phyloP scores from a whole-genome alignment of 2,113 vertebrate genomes.

The Columbina picui region DNA sequence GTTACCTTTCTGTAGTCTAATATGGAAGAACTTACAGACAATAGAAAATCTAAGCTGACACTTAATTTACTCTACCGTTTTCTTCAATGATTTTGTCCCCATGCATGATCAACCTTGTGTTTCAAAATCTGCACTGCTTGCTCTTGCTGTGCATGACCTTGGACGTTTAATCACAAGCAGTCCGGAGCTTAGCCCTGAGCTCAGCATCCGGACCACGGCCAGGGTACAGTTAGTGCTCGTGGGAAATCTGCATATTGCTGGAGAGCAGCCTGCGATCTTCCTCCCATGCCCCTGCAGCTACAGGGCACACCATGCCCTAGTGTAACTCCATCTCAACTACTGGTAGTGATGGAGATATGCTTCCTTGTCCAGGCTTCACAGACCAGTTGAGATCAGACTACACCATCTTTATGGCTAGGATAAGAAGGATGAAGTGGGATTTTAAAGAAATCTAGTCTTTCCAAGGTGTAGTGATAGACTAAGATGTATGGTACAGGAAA shows the following conservation, averaged over 20 bases:
- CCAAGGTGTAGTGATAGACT: background rate
- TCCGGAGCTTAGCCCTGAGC: background rate
- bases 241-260: rapidly evolving
- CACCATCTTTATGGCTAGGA: rapidly evolving
- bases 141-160: background rate
- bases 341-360: background rate
- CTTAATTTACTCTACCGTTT: background rate
- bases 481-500: background rate
- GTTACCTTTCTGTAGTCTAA: background rate
- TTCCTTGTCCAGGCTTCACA: background rate
- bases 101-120: rapidly evolving
- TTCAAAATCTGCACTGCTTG: background rate
- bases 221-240: rapidly evolving
- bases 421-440: background rate
- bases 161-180: background rate
- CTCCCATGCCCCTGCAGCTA: rapidly evolving
- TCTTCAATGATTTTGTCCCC: background rate
- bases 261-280: background rate
- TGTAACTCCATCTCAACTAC: rapidly evolving
- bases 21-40: background rate
- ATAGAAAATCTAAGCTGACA: background rate
- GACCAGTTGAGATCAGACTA: background rate
- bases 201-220: background rate
- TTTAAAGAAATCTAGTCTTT: background rate
- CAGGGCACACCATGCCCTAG: background rate